Evolutionary conservation across 2,113 vertebrate genomes (phyloP).

Genomic region (Melanerpes formicivorus): DNA sequence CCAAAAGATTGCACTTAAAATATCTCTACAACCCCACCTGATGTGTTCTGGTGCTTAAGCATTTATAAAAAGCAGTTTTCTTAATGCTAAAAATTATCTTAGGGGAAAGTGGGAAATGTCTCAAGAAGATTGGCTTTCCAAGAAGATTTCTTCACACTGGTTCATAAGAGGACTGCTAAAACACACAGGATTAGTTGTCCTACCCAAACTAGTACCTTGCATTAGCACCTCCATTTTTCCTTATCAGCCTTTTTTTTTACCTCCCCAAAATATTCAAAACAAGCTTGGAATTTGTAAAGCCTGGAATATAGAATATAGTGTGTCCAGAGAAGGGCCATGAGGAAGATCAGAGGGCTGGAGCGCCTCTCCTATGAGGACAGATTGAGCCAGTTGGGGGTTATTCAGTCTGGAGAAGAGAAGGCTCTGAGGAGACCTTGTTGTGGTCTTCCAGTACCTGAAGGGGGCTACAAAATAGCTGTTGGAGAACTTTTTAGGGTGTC

Average conservation of each 20-base stretch:
- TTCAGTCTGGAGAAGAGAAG: too few relatives aligned
- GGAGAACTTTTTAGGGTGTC: too few relatives aligned
- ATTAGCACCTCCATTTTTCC: not conserved
- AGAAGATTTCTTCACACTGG: not conserved
- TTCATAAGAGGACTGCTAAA: not conserved
- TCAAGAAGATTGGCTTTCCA: not conserved
- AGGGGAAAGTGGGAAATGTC: not conserved
- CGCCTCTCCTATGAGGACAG: too few relatives aligned
- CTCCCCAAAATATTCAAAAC: not conserved
- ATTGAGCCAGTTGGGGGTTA: too few relatives aligned
- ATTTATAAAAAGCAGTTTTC: slow-evolving; percentile 38
- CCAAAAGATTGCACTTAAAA: slow-evolving; percentile 55
- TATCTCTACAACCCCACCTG: slow-evolving; percentile 23
- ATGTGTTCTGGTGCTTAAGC: slow-evolving; percentile 34
- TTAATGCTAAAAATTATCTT: slow-evolving; percentile 56
- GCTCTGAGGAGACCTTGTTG: too few relatives aligned
- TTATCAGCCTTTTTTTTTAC: not conserved
- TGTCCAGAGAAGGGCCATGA: too few relatives aligned
- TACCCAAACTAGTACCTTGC: not conserved
- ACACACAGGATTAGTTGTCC: not conserved
- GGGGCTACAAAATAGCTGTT: too few relatives aligned
- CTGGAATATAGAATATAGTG: not conserved
- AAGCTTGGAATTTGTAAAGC: not conserved
- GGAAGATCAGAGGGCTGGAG: too few relatives aligned
- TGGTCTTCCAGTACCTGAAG: too few relatives aligned